Base-by-base conservation (phyloP, 2,113 vertebrate species). In the Eclectus roratus region DNA sequence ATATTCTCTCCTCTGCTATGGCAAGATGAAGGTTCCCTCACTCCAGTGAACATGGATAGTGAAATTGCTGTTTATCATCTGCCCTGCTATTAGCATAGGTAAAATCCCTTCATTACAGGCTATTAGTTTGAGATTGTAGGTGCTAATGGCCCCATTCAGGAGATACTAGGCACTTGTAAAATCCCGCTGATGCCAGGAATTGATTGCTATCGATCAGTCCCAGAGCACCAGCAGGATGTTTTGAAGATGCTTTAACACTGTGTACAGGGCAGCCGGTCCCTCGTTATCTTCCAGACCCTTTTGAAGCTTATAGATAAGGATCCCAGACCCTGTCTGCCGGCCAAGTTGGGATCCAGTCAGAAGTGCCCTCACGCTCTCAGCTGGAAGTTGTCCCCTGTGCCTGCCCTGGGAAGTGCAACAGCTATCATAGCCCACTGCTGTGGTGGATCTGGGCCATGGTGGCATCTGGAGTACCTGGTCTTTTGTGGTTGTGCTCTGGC, bases 71-170 rank as follows among this genome's bases (percentile, higher is more conserved):
- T 92, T 96, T 84, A 58, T 94, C 85, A 35, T 83, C 73, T 1
- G 5, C 65, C 63, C 55, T 49, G 91, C 82, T 90, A 81, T 88
- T 94, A 93, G 70, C 83, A 55, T 80, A 90, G 94, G 90, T 95
- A 70, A 90, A 93, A 90, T 85, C 85, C 85, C 71, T 91, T 96
- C 85, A 69, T 95, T 93, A 93, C 33, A 44, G 90, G 77, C 95
- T 85, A 16, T 96, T 95, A 78, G 88, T 88, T 94, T 60, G 85
- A 90, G 63, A 83, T 46, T 76, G 73, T 79, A 92, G 94, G 95
- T 97, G 92, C 91, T 97, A 96, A 97, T 95, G 83, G 92, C 89
- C 55, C 44, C 43, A 35, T 92, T 91, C 91, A 49, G 70, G 68
- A 55, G 78, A 63, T 80, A 89, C 58, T 17, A 89, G 74, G 76